phyloP scores from a whole-genome alignment of 2,888 invertebrate genomes.

The Cheilosia variabilis region DNA sequence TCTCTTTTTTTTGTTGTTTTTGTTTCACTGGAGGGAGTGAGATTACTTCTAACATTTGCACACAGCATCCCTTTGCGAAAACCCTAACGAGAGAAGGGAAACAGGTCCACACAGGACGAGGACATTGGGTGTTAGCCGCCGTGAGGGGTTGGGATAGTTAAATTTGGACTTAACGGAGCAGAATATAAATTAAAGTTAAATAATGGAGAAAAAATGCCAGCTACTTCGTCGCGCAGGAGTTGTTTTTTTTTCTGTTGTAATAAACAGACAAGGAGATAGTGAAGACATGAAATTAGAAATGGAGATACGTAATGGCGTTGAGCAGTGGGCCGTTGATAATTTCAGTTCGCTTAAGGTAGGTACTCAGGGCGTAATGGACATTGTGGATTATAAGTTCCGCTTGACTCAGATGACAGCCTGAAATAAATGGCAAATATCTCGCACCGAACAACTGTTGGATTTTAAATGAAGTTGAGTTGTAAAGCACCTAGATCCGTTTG shows the following conservation, averaged over 20 bases:
- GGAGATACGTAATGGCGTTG: neutral
- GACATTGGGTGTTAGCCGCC: slow-evolving; percentile 22
- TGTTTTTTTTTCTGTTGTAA: slow-evolving; percentile 5
- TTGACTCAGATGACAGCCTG: no score
- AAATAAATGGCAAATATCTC: no score
- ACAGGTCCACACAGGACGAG: slow-evolving; percentile 16
- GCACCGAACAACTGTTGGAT: no score
- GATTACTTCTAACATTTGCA: slow-evolving; percentile 62
- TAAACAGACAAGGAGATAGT: neutral
- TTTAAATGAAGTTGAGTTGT: no score
- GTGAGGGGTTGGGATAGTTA: slow-evolving; percentile 58
- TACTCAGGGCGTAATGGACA: no score
- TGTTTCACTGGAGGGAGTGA: slow-evolving; percentile 31
- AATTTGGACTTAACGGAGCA: slow-evolving; percentile 70
- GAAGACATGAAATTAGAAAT: slow-evolving; percentile 4
- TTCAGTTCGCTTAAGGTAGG: no score
- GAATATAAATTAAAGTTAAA: slow-evolving; percentile 75
- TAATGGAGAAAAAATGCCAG: slow-evolving; percentile 45
- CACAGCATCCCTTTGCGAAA: slow-evolving; percentile 72
- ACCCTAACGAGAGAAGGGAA: slow-evolving; percentile 7
- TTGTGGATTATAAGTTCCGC: no score
- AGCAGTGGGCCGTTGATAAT: no score
- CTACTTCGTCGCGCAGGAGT: slow-evolving; percentile 36
- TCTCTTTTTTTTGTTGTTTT: slow-evolving; percentile 3
- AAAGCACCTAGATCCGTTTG: no score